Evolutionary conservation across 2,888 invertebrate species (phyloP).

Genomic region (Dryocosmus kuriphilus): DNA sequence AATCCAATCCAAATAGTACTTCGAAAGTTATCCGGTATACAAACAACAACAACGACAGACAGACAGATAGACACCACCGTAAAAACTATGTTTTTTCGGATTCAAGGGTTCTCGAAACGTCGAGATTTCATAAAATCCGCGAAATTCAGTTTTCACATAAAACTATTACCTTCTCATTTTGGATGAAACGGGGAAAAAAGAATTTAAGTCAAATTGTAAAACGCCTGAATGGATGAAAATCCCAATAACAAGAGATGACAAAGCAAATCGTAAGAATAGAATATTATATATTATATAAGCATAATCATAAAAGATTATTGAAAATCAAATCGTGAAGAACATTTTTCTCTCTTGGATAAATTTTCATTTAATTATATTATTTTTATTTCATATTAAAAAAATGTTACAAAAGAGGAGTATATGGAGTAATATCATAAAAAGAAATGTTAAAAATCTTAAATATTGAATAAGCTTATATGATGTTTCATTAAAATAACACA

Average conservation of each 20-base stretch:
- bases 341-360: background rate
- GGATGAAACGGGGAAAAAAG: background rate
- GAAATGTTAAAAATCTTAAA: background rate
- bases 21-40: no score
- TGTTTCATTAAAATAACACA: background rate
- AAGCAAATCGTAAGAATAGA: background rate
- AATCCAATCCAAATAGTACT: no score
- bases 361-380: no score
- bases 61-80: no score
- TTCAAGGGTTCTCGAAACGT: no score
- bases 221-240: background rate
- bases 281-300: background rate
- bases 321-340: background rate
- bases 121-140: no score
- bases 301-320: background rate
- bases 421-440: background rate
- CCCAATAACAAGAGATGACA: background rate
- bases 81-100: no score
- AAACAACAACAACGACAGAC: no score
- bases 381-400: no score
- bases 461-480: background rate
- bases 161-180: no score
- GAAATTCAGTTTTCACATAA: no score
- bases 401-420: no score
- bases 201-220: background rate